These are phyloP conservation scores for Leptonema lineaticorne DNA, from an alignment of 1,140 invertebrate species.

Conservation along the genomic window DNA sequence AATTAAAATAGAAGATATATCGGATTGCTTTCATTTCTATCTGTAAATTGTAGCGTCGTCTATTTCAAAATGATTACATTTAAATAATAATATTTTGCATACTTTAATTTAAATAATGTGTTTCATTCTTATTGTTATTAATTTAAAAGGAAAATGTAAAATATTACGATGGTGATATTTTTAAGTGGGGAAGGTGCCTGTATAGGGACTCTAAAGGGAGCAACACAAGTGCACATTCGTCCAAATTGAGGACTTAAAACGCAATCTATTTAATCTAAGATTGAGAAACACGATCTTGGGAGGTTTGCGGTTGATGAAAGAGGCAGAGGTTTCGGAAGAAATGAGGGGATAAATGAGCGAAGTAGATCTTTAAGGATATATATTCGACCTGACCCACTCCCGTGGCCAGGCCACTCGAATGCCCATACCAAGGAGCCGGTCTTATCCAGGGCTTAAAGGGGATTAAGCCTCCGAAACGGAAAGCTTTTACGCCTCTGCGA, in stretches of 20 bases:
- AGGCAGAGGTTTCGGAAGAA: constrained; percentile 26
- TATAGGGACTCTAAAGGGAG: no score
- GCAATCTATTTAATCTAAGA: constrained; percentile 17
- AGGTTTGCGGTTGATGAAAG: constrained; percentile 25
- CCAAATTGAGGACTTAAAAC: background rate
- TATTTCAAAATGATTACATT: no score
- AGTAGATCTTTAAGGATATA: constrained; percentile 25
- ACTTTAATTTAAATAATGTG: no score
- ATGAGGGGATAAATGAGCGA: constrained; percentile 28
- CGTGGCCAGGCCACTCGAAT: background rate
- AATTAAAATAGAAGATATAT: no score
- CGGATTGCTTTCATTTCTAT: no score
- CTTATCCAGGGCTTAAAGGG: constrained; percentile 30
- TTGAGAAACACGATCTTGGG: constrained; percentile 20
- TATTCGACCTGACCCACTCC: background rate
- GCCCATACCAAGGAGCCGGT: background rate
- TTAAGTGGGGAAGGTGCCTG: no score
- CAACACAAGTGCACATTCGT: background rate
- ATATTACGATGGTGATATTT: no score
- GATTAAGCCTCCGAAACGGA: constrained; percentile 29
- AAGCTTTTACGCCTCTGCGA: constrained; percentile 32
- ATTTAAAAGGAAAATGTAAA: no score
- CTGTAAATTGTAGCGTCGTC: no score
- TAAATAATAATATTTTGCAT: no score
- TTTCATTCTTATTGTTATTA: no score